Evolutionary conservation across 2,888 invertebrate genomes (phyloP), one percentile per base, ranked within the genome.

Genomic region (Eumerus sabulonum): DNA sequence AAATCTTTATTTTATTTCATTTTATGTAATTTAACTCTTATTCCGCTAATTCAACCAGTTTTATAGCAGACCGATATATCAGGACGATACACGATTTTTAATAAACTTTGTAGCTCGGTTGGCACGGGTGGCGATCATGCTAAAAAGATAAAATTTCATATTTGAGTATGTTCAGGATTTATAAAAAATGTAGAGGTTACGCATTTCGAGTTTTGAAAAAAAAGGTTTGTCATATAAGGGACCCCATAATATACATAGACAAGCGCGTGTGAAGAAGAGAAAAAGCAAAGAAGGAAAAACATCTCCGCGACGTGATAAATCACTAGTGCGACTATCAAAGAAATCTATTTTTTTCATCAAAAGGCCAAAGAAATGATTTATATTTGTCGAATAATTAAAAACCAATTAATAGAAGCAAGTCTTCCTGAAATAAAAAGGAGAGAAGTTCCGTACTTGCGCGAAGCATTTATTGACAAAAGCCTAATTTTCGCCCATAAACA

Each of bases 121-220:
- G 50, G 19, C 50, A 50, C 50, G 35, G 50, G 35, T 27, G 18
- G 19, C n/a, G 11, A 50, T 35, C 35, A 1, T 50, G 19, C 19
- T 35, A 19, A 19, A 50, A 50, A 50, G 50, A 50, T 50, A 19
- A 50, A 50, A 50, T 50, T 50, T 50, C 19, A 50, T 50, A 50
- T 50, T 27, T 50, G 50, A 50, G 50, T 35, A 50, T 27, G 18
- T 18, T 50, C 19, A n/a, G 35, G 19, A 50, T 50, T 50, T 50
- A 50, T 27, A 50, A 27, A 50, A 50, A 50, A 50, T 18, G 19
- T 50, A 18, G 50, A 50, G 1, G 0, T 7, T 50, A 19, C 19
- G 19, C 19, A 18, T n/a, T 48, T 48, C 48, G 48, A 50, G 18
- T 19, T 50, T 18, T 17, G 18, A 48, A 48, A 45, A 45, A 45